Percentiles rank a stretch among this genome's conserved stretches.
Conservation (phyloP, 1,140 invertebrate genomes). For the Thaumetopoea pityocampa region DNA sequence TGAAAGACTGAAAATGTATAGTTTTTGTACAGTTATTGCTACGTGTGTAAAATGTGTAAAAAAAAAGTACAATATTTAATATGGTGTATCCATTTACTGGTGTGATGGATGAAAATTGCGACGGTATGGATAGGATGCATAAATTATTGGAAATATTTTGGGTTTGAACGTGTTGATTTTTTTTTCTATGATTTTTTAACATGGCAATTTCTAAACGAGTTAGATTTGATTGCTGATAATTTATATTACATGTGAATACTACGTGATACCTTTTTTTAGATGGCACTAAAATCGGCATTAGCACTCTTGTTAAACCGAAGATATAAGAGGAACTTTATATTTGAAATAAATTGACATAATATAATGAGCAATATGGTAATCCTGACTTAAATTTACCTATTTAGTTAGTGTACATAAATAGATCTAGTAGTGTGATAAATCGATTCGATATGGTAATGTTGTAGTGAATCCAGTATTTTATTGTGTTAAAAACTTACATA, state of each 20-base stretch:
- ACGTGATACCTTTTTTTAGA: conserved; percentile 36
- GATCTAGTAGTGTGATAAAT: conserved; percentile 54
- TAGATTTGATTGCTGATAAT: no score
- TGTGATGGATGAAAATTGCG: conserved; percentile 28
- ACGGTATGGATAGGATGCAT: no score
- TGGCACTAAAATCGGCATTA: conserved; percentile 26
- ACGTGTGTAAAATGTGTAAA: conserved; percentile 33
- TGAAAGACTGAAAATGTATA: conserved; percentile 41
- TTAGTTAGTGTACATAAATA: conserved; percentile 63
- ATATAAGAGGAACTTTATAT: conserved; percentile 18
- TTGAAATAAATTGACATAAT: conserved; percentile 29
- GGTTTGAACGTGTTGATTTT: no score
- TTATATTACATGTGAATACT: no score
- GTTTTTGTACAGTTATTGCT: conserved; percentile 31
- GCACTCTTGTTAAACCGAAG: conserved; percentile 10
- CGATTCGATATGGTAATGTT: conserved; percentile 54
- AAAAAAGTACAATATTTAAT: conserved; percentile 31
- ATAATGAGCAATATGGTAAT: conserved; percentile 67
- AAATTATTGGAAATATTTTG: no score
- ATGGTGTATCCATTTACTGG: conserved; percentile 29
- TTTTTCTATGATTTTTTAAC: no score
- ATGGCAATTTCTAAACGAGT: conserved; percentile 10
- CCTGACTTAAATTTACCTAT: conserved; percentile 45
- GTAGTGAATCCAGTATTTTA: conserved; percentile 65
- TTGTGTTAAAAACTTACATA: no score